Percentiles rank a stretch among this genome's conserved stretches.
phyloP scores from a whole-genome alignment of 2,797 vertebrate genomes.

The Cheirogaleus major region DNA sequence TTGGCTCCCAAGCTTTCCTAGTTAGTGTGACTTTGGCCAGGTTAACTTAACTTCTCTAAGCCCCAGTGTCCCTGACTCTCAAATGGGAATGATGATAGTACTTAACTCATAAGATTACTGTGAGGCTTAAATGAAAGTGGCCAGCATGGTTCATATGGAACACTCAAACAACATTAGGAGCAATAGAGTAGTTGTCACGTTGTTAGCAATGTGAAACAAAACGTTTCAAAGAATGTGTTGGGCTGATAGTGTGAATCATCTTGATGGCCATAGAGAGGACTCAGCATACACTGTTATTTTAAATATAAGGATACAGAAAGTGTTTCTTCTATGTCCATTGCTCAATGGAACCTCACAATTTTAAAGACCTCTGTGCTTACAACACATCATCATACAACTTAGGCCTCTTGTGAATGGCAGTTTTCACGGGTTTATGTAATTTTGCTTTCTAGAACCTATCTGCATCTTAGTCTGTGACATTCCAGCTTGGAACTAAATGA shows the following conservation, averaged over 20 bases:
- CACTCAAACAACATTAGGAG: neutral
- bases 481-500: neutral
- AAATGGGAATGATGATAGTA: neutral
- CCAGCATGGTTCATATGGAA: neutral
- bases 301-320: neutral
- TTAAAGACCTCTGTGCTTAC: neutral
- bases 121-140: neutral
- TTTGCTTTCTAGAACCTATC: neutral
- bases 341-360: neutral
- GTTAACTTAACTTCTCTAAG: neutral
- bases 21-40: neutral
- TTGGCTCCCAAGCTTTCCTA: neutral
- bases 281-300: neutral
- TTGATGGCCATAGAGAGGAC: neutral
- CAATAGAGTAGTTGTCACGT: neutral
- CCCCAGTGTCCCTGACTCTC: neutral
- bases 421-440: neutral
- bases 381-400: neutral
- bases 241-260: neutral
- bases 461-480: neutral
- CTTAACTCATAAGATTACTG: neutral
- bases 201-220: neutral
- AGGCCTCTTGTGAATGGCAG: neutral
- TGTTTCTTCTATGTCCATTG: neutral
- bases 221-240: neutral